Evolutionary conservation across 2,113 vertebrate species (phyloP), one percentile per base, ranked within the genome.

Genomic region (Tachysurus fulvidraco): DNA sequence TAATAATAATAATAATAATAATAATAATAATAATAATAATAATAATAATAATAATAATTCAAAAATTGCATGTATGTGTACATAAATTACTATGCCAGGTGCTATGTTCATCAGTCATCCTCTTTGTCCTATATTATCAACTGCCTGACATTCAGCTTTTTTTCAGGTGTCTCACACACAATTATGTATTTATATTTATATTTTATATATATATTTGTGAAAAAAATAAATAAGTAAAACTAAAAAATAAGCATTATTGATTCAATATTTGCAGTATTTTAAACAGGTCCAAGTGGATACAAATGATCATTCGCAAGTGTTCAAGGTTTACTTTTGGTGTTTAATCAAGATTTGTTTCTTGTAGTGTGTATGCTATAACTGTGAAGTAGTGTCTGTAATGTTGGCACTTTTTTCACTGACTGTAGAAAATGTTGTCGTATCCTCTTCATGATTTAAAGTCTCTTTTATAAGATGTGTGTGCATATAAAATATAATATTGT

Each of bases 81-180:
- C 4, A 92, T 95, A 78, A 94, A 94, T 91, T 93, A 94, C 90
- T 94, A 93, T 36, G 93, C 93, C 30, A 94, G 94, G 85, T 92
- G 92, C 64, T 94, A 95, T 74, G 92, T 94, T 74, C 93, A 92
- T 91, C 94, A 93, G 94, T 92, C 94, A 78, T 95, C 95, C 88
- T 95, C 94, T 86, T 95, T 93, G 93, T 94, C 93, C 12, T 95
- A 93, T 78, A 93, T 95, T 86, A 91, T 94, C 25, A 93, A 94
- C 88, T 95, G 94, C 93, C 93, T 95, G 90, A 93, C 94, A 16
- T 90, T 94, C 87, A 91, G 93, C 73, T 94, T 95, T 86, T 94
- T 95, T 93, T 94, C 94, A 93, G 94, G 94, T 94, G 91, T 30
- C 41, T 23, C 30, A 82, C 52, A 41, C 60, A 67, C 44, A 76